These are phyloP conservation scores for Iselma pallidipennis DNA, from an alignment of 2,888 invertebrate genomes.

Conservation along the genomic window DNA sequence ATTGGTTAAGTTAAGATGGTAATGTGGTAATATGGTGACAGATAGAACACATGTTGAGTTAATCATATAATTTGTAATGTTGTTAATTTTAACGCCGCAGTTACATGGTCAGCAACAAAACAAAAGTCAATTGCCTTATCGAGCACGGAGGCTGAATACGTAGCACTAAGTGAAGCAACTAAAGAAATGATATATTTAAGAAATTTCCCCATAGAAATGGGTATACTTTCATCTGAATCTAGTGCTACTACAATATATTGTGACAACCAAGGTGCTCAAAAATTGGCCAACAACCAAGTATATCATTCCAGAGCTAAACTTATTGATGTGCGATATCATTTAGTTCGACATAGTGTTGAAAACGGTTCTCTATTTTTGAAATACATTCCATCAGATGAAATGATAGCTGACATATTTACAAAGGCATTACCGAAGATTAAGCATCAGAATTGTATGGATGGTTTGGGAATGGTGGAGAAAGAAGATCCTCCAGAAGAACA, in stretches of 20 bases:
- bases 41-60: too few relatives aligned
- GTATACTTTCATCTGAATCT: too few relatives aligned
- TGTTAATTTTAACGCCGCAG: too few relatives aligned
- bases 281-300: slow-evolving; percentile 22
- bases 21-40: too few relatives aligned
- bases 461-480: not conserved
- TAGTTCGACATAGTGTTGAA: slow-evolving; percentile 13
- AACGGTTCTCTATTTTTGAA: slow-evolving; percentile 13
- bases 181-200: slow-evolving; percentile 32
- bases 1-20: too few relatives aligned
- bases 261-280: slow-evolving; percentile 29
- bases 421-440: slow-evolving; percentile 17
- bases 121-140: slow-evolving; percentile 38
- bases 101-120: slow-evolving; percentile 38
- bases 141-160: slow-evolving; percentile 38
- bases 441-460: not conserved
- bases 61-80: too few relatives aligned
- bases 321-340: slow-evolving; percentile 28
- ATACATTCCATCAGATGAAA: slow-evolving; percentile 19
- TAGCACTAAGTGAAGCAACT: slow-evolving; percentile 32
- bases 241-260: too few relatives aligned
- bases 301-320: slow-evolving; percentile 24
- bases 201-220: slow-evolving; percentile 19
- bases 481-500: not conserved
- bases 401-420: slow-evolving; percentile 27